These are phyloP conservation scores for Psophia crepitans DNA, from an alignment of 2,113 vertebrate species.

Conservation along the genomic window DNA sequence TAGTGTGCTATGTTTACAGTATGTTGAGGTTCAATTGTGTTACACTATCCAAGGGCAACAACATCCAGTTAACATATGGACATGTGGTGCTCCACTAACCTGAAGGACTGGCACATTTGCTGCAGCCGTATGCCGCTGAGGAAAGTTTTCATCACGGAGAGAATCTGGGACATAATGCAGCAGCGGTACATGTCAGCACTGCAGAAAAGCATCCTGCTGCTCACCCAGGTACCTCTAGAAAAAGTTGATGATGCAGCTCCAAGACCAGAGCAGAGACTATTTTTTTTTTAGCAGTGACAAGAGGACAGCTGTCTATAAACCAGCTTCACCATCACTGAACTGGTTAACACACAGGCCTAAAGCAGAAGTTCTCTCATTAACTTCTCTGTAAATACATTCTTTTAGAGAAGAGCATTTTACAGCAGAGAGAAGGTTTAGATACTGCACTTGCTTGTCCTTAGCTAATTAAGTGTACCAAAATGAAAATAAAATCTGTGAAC, in stretches of 20 bases:
- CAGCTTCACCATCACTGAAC: accelerated
- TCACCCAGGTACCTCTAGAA: not conserved
- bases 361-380: not conserved
- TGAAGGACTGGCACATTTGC: not conserved
- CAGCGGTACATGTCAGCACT: not conserved
- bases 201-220: not conserved
- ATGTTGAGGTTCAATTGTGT: not conserved
- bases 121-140: not conserved
- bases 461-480: not conserved
- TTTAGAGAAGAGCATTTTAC: not conserved
- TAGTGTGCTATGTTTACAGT: not conserved
- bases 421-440: not conserved
- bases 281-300: not conserved
- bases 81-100: not conserved
- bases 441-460: not conserved
- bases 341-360: not conserved
- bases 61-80: not conserved
- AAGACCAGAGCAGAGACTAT: not conserved
- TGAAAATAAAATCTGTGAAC: not conserved
- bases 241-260: not conserved
- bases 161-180: not conserved
- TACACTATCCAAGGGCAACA: not conserved
- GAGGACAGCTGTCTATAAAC: not conserved
- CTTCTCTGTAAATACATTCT: not conserved
- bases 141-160: not conserved